These are phyloP conservation scores for Gallinago stenura DNA, from an alignment of 2,797 vertebrate genomes.

Conservation along the genomic window DNA sequence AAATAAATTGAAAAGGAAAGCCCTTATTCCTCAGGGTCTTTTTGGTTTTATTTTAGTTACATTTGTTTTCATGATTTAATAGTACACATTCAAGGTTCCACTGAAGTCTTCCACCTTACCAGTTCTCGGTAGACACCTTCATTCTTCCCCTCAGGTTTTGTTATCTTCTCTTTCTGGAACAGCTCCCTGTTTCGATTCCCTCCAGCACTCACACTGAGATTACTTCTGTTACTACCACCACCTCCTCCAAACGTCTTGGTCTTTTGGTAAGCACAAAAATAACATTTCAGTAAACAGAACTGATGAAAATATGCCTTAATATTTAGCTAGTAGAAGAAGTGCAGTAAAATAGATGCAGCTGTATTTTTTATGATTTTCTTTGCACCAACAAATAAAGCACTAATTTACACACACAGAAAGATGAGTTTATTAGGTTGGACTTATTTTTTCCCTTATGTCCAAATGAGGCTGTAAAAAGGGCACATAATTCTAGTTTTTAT, in stretches of 20 bases:
- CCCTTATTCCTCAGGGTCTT: neutral
- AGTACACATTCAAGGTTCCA: neutral
- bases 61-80: neutral
- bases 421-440: neutral
- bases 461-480: conserved; percentile 5
- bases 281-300: conserved; percentile 40
- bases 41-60: neutral
- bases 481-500: conserved; percentile 42
- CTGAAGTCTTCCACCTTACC: conserved; percentile 81
- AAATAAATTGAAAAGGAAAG: neutral
- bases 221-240: conserved; percentile 90
- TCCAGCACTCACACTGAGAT: conserved; percentile 84
- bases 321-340: conserved; percentile 25
- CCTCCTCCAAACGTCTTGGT: conserved; percentile 94
- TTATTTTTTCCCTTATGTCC: neutral
- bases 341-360: neutral
- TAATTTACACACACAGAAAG: conserved; percentile 2
- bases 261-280: conserved; percentile 75
- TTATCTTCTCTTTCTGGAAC: conserved; percentile 88
- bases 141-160: conserved; percentile 81
- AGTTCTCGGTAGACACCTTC: conserved; percentile 93
- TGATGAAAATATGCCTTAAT: conserved; percentile 36
- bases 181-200: conserved; percentile 86
- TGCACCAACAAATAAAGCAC: conserved; percentile 38
- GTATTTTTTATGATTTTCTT: conserved; percentile 7